Base-by-base conservation (phyloP, 1,140 invertebrate genomes). In the Drosophila tropicalis region DNA sequence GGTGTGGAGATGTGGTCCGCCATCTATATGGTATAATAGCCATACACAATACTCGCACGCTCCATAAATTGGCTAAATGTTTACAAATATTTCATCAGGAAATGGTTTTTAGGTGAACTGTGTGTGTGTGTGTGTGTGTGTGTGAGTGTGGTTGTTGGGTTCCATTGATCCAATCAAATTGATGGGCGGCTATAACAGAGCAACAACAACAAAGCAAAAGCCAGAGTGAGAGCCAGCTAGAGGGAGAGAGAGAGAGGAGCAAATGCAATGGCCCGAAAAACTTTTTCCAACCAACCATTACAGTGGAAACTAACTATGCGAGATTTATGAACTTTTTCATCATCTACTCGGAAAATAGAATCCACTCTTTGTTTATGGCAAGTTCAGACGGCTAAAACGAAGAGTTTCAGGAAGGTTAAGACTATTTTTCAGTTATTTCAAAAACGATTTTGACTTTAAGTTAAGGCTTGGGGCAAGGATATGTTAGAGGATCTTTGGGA, bases 31-130 rank as follows among this genome's bases (percentile, higher is more conserved):
- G 65, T 40, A 54, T 67, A 80, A 70, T 84, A 64, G 61, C 56
- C 56, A 67, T 66, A 74, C 70, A 74, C 67, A 70, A 70, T 57
- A 67, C 80, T 74, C 73, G 80, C 71, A 84, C 70, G 63, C 81
- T 81, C 76, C 76, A 87, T 87, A 89, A 87, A 87, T 87, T 89
- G 76, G 44, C 66, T 89, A 89, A 87, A 89, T 89, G 84, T 73
- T 89, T 89, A 87, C 83, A 89, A 87, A 87, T 87, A 89, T 87
- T 87, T 87, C 83, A 87, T 78, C 55, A 56, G 56, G 19, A 63
- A 70, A 60, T 60, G 62, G 77, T 51, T 76, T 76, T 67, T 67
- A 70, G 62, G 60, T 64, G 47, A 70, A 60, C 62, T 36, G 34
- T 29, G 61, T 61, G 57, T 44, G 22, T 25, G 22, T 25, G 61